Base-by-base conservation (phyloP, 2,113 vertebrate species). In the Tautogolabrus adspersus region DNA sequence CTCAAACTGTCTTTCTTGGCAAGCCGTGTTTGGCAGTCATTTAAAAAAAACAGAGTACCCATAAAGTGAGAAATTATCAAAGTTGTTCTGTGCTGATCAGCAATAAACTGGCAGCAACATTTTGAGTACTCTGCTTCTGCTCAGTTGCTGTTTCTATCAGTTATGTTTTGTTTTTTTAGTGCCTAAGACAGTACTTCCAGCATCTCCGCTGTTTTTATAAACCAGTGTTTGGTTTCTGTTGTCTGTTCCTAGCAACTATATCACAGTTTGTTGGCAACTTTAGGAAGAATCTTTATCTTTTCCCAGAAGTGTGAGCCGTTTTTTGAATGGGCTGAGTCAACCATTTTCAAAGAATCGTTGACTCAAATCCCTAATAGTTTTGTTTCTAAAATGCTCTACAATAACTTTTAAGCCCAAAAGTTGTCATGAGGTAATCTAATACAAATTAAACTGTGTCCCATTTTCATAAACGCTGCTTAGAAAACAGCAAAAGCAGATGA, bases 41-140 rank as follows among this genome's bases (percentile, higher is more conserved):
- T 90, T 70, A 79, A 87, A 88, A 89, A 34, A 89, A 89, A 68
- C 78, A 63, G 79, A 89, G 72, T 21, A 55, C 64, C 84, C 79
- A 90, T 90, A 88, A 93, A 90, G 87, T 74, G 87, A 80, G 80
- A 90, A 88, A 81, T 79, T 91, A 91, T 92, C 90, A 89, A 83
- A 93, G 89, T 81, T 75, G 82, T 75, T 90, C 79, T 85, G 37
- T 51, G 72, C 74, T 69, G 74, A 87, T 72, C 71, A 38, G 83
- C 85, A 74, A 85, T 92, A 92, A 92, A 94, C 90, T 88, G 91
- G 63, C 85, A 51, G 71, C 86, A 90, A 91, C 89, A 71, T 66
- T 93, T 84, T 90, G 75, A 91, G 87, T 60, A 81, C 82, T 59
- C 85, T 58, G 71, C 74, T 82, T 82, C 83, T 82, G 66, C 78